Evolutionary conservation across 35 echinoderm and acorn worm species (phyloP).

Genomic region (Heliocidaris erythrogramma): DNA sequence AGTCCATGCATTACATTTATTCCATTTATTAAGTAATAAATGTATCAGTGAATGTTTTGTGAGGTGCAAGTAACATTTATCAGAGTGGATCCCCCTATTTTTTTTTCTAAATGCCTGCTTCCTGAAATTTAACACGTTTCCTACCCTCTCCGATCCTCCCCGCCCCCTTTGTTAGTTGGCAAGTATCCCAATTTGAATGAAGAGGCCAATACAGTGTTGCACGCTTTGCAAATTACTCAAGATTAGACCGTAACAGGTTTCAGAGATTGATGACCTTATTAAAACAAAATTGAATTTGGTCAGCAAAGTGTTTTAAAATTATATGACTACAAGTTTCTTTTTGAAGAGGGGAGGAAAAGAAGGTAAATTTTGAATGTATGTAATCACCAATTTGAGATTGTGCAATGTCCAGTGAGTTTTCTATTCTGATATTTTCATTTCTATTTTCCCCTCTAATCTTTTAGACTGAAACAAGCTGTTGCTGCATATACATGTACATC

Average conservation of each 20-base stretch:
- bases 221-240: conserved; percentile 2
- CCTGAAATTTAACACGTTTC: neutral
- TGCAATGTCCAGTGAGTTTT: too few relatives aligned
- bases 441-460: too few relatives aligned
- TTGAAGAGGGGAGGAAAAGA: neutral
- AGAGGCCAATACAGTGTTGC: neutral
- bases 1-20: too few relatives aligned
- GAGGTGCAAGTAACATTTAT: neutral
- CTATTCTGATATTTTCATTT: too few relatives aligned
- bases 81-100: neutral
- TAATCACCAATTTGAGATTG: too few relatives aligned
- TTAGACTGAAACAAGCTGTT: too few relatives aligned
- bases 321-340: neutral
- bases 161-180: neutral
- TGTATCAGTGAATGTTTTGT: neutral
- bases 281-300: neutral
- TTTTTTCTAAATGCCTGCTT: neutral
- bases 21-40: too few relatives aligned
- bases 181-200: neutral
- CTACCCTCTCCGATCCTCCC: neutral
- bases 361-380: too few relatives aligned
- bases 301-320: neutral
- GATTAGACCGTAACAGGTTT: neutral
- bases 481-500: too few relatives aligned
- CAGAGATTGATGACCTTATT: neutral